A percentile compares a stretch with the other conserved stretches of the same genome.
Evolutionary conservation across 2,113 vertebrate species (phyloP).

Genomic region (Mus spicilegus): DNA sequence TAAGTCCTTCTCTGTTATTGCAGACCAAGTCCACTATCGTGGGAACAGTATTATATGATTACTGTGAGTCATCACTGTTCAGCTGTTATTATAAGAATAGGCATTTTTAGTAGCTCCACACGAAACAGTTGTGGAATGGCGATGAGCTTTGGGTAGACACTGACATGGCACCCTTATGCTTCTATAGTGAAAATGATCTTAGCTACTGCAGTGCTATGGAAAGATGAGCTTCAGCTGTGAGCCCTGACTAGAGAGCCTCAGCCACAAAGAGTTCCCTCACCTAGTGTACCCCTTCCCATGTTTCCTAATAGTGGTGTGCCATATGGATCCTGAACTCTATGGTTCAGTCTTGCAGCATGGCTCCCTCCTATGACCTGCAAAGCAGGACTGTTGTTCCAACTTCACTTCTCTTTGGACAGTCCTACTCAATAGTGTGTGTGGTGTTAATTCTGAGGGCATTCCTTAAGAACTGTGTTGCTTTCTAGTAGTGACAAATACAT

Average conservation of each 20-base stretch:
- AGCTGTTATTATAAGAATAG: conserved; percentile 35
- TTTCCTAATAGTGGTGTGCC: neutral
- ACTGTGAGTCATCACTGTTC: conserved; percentile 22
- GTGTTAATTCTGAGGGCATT: neutral
- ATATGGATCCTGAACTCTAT: neutral
- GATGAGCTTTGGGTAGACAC: neutral
- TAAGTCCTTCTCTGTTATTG: conserved; percentile 44
- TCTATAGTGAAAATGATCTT: neutral
- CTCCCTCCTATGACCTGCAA: neutral
- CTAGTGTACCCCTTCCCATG: neutral
- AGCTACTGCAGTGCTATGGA: neutral
- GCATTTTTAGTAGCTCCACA: neutral
- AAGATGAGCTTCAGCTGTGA: neutral
- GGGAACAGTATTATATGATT: neutral
- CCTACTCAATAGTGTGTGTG: neutral
- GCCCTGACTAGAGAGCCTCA: neutral
- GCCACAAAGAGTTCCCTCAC: neutral
- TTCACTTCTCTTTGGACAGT: neutral
- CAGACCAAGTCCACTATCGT: conserved; percentile 33
- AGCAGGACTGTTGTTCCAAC: neutral
- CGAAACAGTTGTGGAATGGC: neutral
- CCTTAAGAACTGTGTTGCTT: neutral
- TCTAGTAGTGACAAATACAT: neutral
- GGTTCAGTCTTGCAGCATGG: neutral
- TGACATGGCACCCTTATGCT: neutral